Percentiles rank a stretch among this genome's conserved stretches.
These are phyloP conservation scores for Ricordea florida DNA, from an alignment of 92 coral and sea anemone genomes.

Conservation along the genomic window DNA sequence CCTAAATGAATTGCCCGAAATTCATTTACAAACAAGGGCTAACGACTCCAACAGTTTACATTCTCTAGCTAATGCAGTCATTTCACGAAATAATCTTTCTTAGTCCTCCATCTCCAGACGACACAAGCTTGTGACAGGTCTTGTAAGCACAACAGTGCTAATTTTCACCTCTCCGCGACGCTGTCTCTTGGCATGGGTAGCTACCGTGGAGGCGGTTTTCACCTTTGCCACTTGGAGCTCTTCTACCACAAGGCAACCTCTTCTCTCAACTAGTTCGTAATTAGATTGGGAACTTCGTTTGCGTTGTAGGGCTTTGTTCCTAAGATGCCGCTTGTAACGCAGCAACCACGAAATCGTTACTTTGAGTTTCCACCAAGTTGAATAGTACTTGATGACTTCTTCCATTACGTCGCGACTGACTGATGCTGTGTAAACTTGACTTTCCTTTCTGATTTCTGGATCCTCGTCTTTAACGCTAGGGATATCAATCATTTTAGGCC, in stretches of 20 bases:
- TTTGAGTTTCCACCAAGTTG: constrained; percentile 68
- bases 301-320: background rate
- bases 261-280: background rate
- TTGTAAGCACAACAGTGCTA: no score
- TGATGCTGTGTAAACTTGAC: constrained; percentile 28
- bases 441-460: constrained; percentile 55
- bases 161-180: no score
- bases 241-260: background rate
- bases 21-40: no score
- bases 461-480: constrained; percentile 35
- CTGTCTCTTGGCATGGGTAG: no score
- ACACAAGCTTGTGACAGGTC: no score
- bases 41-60: no score
- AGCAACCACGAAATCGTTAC: constrained; percentile 60
- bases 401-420: constrained; percentile 7
- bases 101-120: no score
- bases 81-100: no score
- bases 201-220: no score
- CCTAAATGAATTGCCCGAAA: no score
- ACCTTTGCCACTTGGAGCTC: no score
- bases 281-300: background rate
- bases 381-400: constrained; percentile 29
- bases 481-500: constrained; percentile 31
- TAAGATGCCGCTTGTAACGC: constrained; percentile 43
- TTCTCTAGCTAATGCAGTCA: no score